Percentiles rank a stretch among this genome's conserved stretches.
Conservation (phyloP, 2,113 vertebrate species). For the Myanophis thanlyinensis region DNA sequence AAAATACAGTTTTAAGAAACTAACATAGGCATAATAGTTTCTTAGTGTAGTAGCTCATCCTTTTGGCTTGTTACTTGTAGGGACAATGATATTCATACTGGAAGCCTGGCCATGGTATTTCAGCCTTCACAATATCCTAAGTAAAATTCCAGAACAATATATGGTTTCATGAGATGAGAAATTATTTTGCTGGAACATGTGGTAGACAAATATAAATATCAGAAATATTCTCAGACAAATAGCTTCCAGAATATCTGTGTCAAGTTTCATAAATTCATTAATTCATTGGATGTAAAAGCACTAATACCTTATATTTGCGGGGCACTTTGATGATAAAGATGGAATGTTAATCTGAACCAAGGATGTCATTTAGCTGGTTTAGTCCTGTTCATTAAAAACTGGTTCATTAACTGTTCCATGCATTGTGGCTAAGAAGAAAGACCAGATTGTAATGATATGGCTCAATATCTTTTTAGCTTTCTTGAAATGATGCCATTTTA, state of each 20-base stretch:
- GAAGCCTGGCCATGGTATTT: not conserved
- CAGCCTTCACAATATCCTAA: not conserved
- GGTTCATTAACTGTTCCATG: not conserved
- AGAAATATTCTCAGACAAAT: not conserved
- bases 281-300: not conserved
- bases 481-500: not conserved
- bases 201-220: not conserved
- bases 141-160: not conserved
- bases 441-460: not conserved
- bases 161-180: not conserved
- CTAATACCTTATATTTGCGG: not conserved
- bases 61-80: not conserved
- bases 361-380: not conserved
- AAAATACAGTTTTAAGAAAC: not conserved
- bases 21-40: not conserved
- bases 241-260: not conserved
- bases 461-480: not conserved
- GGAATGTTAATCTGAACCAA: not conserved
- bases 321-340: not conserved
- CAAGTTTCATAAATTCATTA: not conserved
- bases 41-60: not conserved
- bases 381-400: not conserved
- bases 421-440: not conserved
- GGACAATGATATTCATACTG: not conserved
- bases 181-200: not conserved